phyloP scores from a whole-genome alignment of 2,113 vertebrate genomes.

The Semicossyphus pulcher region DNA sequence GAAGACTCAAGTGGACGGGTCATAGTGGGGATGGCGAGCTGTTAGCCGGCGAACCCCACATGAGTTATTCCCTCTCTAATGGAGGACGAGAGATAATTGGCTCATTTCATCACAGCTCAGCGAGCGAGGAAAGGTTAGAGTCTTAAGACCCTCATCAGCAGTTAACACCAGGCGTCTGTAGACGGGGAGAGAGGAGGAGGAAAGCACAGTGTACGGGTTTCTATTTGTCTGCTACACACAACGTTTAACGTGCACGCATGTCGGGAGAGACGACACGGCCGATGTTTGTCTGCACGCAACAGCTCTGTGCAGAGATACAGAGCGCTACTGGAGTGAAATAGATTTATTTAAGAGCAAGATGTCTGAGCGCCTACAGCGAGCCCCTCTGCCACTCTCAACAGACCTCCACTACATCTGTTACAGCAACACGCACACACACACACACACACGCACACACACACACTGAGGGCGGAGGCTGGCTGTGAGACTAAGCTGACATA shows the following conservation, averaged over 20 bases:
- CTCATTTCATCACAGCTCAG: slow-evolving; percentile 52
- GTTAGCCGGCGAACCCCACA: neutral
- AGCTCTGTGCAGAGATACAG: slow-evolving; percentile 26
- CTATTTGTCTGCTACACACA: slow-evolving; percentile 5
- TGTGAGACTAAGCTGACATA: slow-evolving; percentile 45
- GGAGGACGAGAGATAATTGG: slow-evolving; percentile 43
- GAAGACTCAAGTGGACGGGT: slow-evolving; percentile 15
- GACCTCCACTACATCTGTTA: slow-evolving; percentile 68
- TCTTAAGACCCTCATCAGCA: neutral
- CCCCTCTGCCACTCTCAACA: slow-evolving; percentile 49
- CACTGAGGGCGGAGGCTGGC: slow-evolving; percentile 17
- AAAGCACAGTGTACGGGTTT: neutral
- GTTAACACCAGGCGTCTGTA: neutral
- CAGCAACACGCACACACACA: slow-evolving; percentile 16
- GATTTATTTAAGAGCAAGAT: slow-evolving; percentile 65
- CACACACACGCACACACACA: slow-evolving; percentile 12
- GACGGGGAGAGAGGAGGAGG: neutral
- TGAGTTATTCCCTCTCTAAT: slow-evolving; percentile 31
- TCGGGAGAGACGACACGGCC: neutral
- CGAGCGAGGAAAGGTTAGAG: slow-evolving; percentile 23
- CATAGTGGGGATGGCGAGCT: slow-evolving; percentile 15
- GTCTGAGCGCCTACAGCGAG: slow-evolving; percentile 50
- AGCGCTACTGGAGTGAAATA: slow-evolving; percentile 49
- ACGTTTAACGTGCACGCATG: too few relatives aligned
- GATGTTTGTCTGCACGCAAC: slow-evolving; percentile 29